Base-by-base conservation (phyloP, 2,113 vertebrate species). In the Strix uralensis region DNA sequence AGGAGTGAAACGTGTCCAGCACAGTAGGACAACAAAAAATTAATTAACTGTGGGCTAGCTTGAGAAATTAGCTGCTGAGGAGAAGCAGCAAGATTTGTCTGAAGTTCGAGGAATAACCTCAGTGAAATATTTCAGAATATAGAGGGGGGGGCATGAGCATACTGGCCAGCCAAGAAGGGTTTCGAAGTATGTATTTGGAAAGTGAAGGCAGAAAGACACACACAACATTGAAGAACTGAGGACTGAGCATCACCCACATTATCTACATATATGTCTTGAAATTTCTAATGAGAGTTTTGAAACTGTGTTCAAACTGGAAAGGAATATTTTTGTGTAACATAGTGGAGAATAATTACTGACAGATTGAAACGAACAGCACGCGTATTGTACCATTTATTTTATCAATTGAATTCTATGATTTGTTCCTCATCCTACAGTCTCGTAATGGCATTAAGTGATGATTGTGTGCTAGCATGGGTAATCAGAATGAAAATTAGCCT, bases 401-500 rank as follows among this genome's bases (percentile, higher is more conserved):
- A 91, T 96, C 95, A 94, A 46, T 84, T 87, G 88, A 94, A 89
- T 94, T 95, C 85, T 77, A 66, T 94, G 71, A 90, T 89, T 94
- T 87, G 34, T 69, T 96, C 92, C 91, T 89, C 92, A 95, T 82
- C 81, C 62, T 84, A 67, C 75, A 87, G 84, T 81, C 86, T 91
- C 13, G n/a, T 89, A 94, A 81, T 54, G 32, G 75, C 92, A 95
- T 92, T 97, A 96, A 94, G 92, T 85, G 86, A 85, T 90, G 82
- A 97, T 90, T 96, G 72, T 84, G 71, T 90, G 69, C 82, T 91
- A 94, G 74, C 67, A 51, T n/a, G 94, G 80, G 85, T 88, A 96
- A 96, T 95, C 87, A 96, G 90, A 95, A 96, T 74, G 86, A 97
- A 95, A 96, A 97, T 96, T 90, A 97, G 96, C 75, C 86, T 92